Evolutionary conservation across 2,888 invertebrate genomes (phyloP).

Genomic region (Mylabris sibirica): DNA sequence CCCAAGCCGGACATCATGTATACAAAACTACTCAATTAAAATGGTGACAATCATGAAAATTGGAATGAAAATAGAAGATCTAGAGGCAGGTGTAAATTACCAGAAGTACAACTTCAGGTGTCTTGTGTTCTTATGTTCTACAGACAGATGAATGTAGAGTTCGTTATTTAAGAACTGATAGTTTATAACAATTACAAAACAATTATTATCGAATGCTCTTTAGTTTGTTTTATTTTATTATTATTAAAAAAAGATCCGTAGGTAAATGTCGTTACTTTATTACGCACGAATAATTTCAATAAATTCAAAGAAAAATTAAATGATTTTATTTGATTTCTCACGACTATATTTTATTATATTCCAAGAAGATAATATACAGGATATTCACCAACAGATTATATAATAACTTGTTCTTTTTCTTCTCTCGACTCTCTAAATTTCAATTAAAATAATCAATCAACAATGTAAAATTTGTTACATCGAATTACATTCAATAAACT

Average conservation of each 20-base stretch:
- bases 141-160: background rate
- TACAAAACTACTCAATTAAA: too few relatives aligned
- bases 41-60: too few relatives aligned
- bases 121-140: too few relatives aligned
- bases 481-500: too few relatives aligned
- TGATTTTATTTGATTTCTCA: background rate
- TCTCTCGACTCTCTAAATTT: background rate
- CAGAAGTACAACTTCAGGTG: too few relatives aligned
- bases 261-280: background rate
- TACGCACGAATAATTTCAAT: slow-evolving; percentile 6
- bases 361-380: background rate
- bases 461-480: too few relatives aligned
- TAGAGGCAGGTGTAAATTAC: background rate
- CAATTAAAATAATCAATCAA: too few relatives aligned
- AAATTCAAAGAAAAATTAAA: background rate
- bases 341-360: background rate
- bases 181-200: background rate
- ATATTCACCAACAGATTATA: background rate
- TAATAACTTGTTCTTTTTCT: background rate
- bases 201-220: background rate
- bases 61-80: background rate
- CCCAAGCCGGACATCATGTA: too few relatives aligned
- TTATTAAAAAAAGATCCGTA: background rate
- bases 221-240: background rate
- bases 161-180: background rate